These are phyloP conservation scores for Pristionchus arcanus DNA, from an alignment of 2,888 invertebrate genomes.

Conservation along the genomic window DNA sequence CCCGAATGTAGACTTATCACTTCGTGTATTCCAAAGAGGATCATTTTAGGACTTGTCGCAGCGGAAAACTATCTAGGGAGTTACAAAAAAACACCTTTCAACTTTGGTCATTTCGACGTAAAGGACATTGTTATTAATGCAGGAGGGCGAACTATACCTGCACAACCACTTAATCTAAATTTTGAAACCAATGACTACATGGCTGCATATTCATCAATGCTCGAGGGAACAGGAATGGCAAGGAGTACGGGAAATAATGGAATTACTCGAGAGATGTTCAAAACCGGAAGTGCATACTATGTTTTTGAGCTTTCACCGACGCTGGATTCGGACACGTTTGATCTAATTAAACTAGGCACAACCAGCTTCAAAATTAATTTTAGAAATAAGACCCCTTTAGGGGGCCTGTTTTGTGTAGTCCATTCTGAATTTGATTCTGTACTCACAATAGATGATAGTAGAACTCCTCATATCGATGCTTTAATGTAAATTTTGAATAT, in stretches of 20 bases:
- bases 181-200: constrained; percentile 11
- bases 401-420: not conserved
- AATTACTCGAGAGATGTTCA: not conserved
- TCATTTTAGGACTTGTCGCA: not conserved
- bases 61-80: not conserved
- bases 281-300: not conserved
- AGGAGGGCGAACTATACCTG: not conserved
- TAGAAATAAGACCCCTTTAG: not conserved
- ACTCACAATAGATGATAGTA: not conserved
- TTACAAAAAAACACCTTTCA: constrained; percentile 6
- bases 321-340: not conserved
- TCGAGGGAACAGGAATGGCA: constrained; percentile 22
- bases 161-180: not conserved
- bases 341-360: constrained; percentile 6
- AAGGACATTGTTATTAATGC: not conserved
- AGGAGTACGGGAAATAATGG: not conserved
- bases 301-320: not conserved
- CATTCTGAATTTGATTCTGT: constrained; percentile 5
- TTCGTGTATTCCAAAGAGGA: not conserved
- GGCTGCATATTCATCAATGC: not conserved
- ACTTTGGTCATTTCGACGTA: not conserved
- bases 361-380: not conserved
- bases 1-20: not conserved
- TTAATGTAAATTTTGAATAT: not conserved
- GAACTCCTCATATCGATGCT: not conserved